A percentile compares a stretch with the other conserved stretches of the same genome.
Evolutionary conservation across 2,888 invertebrate genomes (phyloP).

Genomic region (Rosalia funebris): DNA sequence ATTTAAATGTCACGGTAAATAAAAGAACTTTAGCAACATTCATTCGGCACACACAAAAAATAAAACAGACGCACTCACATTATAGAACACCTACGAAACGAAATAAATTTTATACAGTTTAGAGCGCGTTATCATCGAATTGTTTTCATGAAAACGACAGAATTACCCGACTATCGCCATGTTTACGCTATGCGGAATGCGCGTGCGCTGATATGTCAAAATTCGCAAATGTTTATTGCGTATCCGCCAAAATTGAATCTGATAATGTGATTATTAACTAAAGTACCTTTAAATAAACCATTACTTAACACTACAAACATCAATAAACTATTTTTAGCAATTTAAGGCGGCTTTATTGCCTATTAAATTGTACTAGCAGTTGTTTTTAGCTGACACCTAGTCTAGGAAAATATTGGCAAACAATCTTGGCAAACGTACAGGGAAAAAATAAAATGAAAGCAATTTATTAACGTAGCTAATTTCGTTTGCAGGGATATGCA

Average conservation of each 20-base stretch:
- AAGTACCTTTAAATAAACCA: conserved; percentile 12
- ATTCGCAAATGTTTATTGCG: conserved; percentile 11
- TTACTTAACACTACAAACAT: conserved; percentile 11
- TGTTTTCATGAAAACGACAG: conserved; percentile 49
- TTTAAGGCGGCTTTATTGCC: conserved; percentile 10
- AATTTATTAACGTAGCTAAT: neutral
- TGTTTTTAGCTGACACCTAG: conserved; percentile 1
- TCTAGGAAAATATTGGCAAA: conserved; percentile 9
- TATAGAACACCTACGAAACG: conserved; percentile 40
- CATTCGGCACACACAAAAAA: conserved; percentile 36
- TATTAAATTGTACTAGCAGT: conserved; percentile 7
- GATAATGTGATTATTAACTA: neutral
- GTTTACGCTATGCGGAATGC: conserved; percentile 46
- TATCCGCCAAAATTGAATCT: conserved; percentile 21
- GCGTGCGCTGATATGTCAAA: conserved; percentile 35
- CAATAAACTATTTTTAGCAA: conserved; percentile 12
- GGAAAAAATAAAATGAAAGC: conserved; percentile 3
- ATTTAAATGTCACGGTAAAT: conserved; percentile 42
- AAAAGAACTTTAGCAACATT: conserved; percentile 11
- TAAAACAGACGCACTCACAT: conserved; percentile 43
- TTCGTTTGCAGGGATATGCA: neutral
- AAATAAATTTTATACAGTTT: conserved; percentile 39
- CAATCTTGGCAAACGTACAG: conserved; percentile 18
- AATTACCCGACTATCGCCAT: conserved; percentile 50
- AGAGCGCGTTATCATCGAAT: conserved; percentile 44